Evolutionary conservation across 2,113 vertebrate genomes (phyloP).

Genomic region (Isurus oxyrinchus): DNA sequence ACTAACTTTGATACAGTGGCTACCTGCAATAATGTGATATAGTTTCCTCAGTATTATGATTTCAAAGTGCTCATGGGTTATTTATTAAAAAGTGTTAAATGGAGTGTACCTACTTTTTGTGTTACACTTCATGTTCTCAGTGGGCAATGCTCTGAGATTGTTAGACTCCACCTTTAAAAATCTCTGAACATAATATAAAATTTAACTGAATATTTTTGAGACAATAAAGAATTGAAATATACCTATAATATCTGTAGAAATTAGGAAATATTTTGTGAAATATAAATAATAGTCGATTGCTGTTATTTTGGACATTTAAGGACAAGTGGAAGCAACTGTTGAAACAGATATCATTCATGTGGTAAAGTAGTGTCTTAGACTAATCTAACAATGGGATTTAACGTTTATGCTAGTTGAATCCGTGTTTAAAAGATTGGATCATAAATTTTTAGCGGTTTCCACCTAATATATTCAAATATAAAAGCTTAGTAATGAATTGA

Average conservation of each 20-base stretch:
- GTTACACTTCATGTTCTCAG: not conserved
- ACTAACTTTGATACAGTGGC: not conserved
- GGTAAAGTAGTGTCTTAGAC: not conserved
- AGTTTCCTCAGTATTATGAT: no score
- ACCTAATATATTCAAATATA: not conserved
- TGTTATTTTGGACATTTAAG: no score
- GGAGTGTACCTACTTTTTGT: not conserved
- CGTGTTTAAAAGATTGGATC: not conserved
- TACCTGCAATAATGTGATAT: no score
- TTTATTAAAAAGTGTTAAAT: no score
- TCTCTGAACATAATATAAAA: not conserved
- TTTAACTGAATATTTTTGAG: not conserved
- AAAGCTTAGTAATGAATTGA: not conserved
- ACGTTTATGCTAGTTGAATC: not conserved
- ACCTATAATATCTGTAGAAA: not conserved
- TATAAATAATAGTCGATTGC: not conserved
- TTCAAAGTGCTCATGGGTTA: no score
- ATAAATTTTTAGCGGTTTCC: not conserved
- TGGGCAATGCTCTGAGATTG: not conserved
- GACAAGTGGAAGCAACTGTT: not conserved
- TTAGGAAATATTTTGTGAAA: not conserved
- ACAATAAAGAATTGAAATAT: not conserved
- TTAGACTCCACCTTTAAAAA: not conserved
- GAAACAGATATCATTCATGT: not conserved
- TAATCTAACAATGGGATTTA: not conserved